Conservation (phyloP, 2,888 invertebrate species). For the Leucoptera coffeella region DNA sequence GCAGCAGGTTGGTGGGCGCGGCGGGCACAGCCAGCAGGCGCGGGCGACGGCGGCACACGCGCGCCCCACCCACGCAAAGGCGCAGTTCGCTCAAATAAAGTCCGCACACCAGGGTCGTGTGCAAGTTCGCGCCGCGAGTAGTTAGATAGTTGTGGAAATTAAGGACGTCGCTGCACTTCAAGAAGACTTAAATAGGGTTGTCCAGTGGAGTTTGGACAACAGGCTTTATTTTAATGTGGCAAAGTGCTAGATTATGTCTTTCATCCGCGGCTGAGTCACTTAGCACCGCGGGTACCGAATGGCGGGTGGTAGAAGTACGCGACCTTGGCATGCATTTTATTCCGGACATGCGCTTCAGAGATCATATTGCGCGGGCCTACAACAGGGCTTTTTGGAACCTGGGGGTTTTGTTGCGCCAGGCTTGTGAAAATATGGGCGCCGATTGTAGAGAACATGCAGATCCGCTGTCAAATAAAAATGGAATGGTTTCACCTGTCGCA, state of each 20-base stretch:
- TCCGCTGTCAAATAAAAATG: slow-evolving; percentile 9
- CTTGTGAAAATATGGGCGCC: slow-evolving; percentile 2
- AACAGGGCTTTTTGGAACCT: slow-evolving; percentile 5
- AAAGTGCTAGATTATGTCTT: neutral
- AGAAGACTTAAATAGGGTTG: no score
- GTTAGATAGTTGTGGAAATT: no score
- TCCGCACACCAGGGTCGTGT: no score
- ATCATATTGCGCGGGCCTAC: slow-evolving; percentile 4
- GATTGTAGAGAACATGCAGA: slow-evolving; percentile 9
- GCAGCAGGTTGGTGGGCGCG: no score
- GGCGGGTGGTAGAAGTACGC: neutral
- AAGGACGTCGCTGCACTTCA: no score
- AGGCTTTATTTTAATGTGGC: neutral
- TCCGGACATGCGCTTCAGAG: slow-evolving; percentile 2
- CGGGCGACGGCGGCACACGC: no score
- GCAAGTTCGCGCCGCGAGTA: no score
- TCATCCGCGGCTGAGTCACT: neutral
- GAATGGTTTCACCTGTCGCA: slow-evolving; percentile 7
- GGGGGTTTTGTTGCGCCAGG: slow-evolving; percentile 5
- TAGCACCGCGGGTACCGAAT: neutral
- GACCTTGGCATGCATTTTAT: slow-evolving; percentile 2
- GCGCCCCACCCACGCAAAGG: no score
- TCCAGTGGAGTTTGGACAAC: neutral
- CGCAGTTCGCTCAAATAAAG: no score
- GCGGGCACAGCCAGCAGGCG: no score